Evolutionary conservation across 2,888 invertebrate genomes (phyloP), one percentile per base, ranked within the genome.

Genomic region (Drosophila limbata): DNA sequence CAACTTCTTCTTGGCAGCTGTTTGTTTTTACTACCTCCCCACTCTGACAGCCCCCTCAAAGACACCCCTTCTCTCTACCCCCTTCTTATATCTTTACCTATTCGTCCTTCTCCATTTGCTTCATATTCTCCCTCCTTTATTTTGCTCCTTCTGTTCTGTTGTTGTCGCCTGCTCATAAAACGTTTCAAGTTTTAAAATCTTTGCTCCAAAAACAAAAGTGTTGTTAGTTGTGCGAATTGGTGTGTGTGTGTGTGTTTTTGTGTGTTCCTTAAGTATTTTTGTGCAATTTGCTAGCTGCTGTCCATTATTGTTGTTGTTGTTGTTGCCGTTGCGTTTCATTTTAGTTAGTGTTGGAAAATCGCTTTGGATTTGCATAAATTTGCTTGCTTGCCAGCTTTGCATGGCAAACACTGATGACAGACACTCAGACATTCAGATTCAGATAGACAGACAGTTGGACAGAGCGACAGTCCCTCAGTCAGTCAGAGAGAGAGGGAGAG

Each of bases 291-390:
- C 80, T 64, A 56, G 63, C 51, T 72, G 75, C 63, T 81, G 79
- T 69, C 67, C 60, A 55, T 67, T 50, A 42, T 53, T 67, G 63
- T 57, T 68, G 63, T 44, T 69, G 62, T 31, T 71, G 62, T 50
- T 56, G 57, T 56, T 50, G 63, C 25, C 59, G 69, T 67, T 68
- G 78, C 79, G 62, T 76, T 89, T 79, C 87, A 87, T 87, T 87
- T 87, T 70, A 82, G 88, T 84, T 82, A 89, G 88, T 84, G 89
- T 87, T 88, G 84, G 84, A 78, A 84, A 84, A 84, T 84, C 86
- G 88, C 87, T 88, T 84, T 81, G 88, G 84, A 84, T 84, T 84
- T 84, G 88, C 88, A 84, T 84, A 84, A 84, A 84, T 88, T 84
- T 84, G 88, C 84, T 77, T 77, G 77, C 77, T 77, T 65, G 78